Evolutionary conservation across 1,140 invertebrate genomes (phyloP), one percentile per base, ranked within the genome.

Genomic region (Micrasema longulum): DNA sequence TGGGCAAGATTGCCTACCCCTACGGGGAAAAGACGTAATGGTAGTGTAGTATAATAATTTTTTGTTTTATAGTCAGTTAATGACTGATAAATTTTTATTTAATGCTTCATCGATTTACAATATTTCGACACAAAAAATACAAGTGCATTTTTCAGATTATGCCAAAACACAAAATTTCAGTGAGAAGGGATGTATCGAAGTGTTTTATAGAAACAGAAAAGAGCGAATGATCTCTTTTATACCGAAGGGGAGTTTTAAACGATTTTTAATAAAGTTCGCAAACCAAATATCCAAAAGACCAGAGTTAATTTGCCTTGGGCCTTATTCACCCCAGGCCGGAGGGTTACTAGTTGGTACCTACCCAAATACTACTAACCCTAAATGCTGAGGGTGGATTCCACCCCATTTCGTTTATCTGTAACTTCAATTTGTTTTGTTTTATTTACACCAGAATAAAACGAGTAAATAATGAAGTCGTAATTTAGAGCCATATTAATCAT

Each of bases 201-300:
- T n/a, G n/a, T n/a, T n/a, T n/a, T n/a, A n/a, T 47, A n/a, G n/a
- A 47, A 47, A n/a, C 41, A 43, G 12, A 43, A 2, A 31, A 47
- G 14, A n/a, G n/a, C n/a, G 1, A 47, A 47, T 14, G 14, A 47
- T 14, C 12, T 47, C 16, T 5, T 1, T 47, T 47, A 5, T 1
- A 2, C 26, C 16, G 20, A 48, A 20, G 20, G 60, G 16, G 60
- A 41, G 60, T 31, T 31, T 55, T 53, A 45, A 72, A 55, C 55
- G 72, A 68, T 73, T 73, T 73, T 73, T 73, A 73, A 73, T 73
- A 73, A 73, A 69, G 72, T 69, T 69, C 60, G 55, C 67, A 69
- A 73, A 69, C 65, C 67, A 73, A 73, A 73, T 50, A 69, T 16
- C 35, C 14, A 10, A 26, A 35, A 47, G 23, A 41, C 63, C 31